Conservation (phyloP, 2,888 invertebrate species). For the Monoplex corrugatus region DNA sequence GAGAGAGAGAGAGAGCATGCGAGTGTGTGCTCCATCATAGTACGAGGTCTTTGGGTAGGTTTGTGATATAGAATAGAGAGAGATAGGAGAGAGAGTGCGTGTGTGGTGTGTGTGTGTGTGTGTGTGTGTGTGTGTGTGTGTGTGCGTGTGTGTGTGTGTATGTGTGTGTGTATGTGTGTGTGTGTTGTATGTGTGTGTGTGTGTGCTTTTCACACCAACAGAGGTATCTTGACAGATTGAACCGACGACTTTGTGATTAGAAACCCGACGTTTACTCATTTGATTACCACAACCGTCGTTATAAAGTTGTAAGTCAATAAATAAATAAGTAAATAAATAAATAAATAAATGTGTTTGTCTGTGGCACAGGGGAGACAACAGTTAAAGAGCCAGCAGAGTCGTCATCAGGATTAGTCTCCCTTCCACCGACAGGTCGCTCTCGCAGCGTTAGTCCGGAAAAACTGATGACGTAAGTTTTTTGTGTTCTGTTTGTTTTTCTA, state of each 20-base stretch:
- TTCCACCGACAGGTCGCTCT: conserved; percentile 30
- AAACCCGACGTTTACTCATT: too few species aligned
- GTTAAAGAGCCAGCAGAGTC: not conserved
- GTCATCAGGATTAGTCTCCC: not conserved
- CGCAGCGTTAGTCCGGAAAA: conserved; percentile 50
- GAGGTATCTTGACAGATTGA: too few species aligned
- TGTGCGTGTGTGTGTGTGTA: not conserved
- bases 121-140: not conserved
- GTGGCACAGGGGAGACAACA: conserved; percentile 33
- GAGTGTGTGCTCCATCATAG: too few species aligned
- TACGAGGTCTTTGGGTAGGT: too few species aligned
- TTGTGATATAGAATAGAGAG: too few species aligned
- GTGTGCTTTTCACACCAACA: not conserved
- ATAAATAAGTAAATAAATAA: too few species aligned
- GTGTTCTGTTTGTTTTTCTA: not conserved
- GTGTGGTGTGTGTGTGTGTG: not conserved
- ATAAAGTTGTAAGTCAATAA: too few species aligned
- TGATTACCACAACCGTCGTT: too few species aligned
- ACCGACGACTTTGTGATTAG: too few species aligned
- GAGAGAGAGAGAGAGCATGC: not conserved
- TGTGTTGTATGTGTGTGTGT: not conserved
- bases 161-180: not conserved
- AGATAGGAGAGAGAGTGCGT: not conserved
- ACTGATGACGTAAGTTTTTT: too few species aligned
- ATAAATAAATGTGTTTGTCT: not conserved